Evolutionary conservation across 2,888 invertebrate species (phyloP), one percentile per base, ranked within the genome.

Genomic region (Cybosia mesomella): DNA sequence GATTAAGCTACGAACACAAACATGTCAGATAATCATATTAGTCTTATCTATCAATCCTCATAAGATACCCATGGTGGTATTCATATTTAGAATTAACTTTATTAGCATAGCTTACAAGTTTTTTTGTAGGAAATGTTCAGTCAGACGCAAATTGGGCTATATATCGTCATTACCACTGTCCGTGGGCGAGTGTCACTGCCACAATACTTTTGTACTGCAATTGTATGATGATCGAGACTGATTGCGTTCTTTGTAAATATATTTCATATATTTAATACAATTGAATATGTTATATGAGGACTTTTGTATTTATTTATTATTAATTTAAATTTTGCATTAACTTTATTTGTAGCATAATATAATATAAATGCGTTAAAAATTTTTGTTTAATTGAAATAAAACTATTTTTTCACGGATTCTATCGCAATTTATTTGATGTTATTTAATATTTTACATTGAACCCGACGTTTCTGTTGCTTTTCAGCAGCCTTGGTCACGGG

Each of bases 141-240:
- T 85, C 83, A 87, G 85, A 85, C 86, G 89, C 87, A 87, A 91
- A 90, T 90, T 90, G 89, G 87, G 83, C 84, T 79, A 87, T 89
- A 89, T 85, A 87, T 87, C 81, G 87, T 87, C 81, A 85, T 87
- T 88, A 87, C 84, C 82, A 82, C 78, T 79, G 68, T 67, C 72
- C 76, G 87, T 85, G 82, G 87, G 87, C 78, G 85, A 70, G 74
- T 77, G 82, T 82, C 82, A 77, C 78, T 69, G 70, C 68, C 79
- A 84, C 81, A 85, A 81, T 84, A 84, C 82, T 87, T 85, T 88
- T 87, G 86, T 85, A 80, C 84, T 80, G 80, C 85, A 84, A 87
- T 89, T 87, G 88, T 86, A 83, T 82, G 81, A 85, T 85, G 84
- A 81, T 80, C 76, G 60, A 58, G 69, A 67, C 75, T 77, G 73